Evolutionary conservation across 92 coral and sea anemone genomes (phyloP).

Genomic region (Epizoanthus fatuus): DNA sequence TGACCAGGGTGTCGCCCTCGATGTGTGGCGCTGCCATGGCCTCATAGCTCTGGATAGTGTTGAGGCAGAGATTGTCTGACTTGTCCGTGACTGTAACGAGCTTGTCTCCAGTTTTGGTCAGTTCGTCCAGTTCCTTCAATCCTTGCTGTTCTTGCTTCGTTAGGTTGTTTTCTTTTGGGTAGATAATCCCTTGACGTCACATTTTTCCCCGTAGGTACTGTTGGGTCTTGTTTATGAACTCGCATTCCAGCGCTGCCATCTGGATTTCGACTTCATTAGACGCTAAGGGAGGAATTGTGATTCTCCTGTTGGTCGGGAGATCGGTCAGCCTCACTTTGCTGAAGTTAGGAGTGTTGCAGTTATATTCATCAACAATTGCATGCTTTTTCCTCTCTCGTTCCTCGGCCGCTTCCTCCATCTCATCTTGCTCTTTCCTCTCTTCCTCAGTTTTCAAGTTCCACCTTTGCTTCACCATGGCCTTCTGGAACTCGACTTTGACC

Average conservation of each 20-base stretch:
- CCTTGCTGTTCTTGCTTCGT: not conserved
- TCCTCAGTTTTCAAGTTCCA: not conserved
- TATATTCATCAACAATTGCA: not conserved
- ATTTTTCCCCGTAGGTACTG: not conserved
- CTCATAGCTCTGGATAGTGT: not conserved
- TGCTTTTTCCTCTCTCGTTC: not conserved
- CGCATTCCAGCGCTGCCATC: too few species aligned
- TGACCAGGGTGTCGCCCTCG: too few species aligned
- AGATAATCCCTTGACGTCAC: not conserved
- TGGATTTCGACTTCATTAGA: too few species aligned
- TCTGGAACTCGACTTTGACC: not conserved
- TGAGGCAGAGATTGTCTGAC: not conserved
- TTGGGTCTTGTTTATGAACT: too few species aligned
- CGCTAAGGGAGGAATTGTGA: too few species aligned
- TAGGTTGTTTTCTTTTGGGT: conserved; percentile 9
- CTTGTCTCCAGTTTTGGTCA: not conserved
- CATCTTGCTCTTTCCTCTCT: not conserved
- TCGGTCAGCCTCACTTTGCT: too few species aligned
- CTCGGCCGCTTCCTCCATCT: not conserved
- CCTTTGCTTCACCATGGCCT: not conserved
- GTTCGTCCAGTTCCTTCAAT: not conserved
- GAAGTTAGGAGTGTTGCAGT: too few species aligned
- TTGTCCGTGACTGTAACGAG: not conserved
- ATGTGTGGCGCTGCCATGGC: too few species aligned
- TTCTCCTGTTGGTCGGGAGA: too few species aligned